Evolutionary conservation across 2,113 vertebrate species (phyloP).

Genomic region (Orientallactaga bullata): DNA sequence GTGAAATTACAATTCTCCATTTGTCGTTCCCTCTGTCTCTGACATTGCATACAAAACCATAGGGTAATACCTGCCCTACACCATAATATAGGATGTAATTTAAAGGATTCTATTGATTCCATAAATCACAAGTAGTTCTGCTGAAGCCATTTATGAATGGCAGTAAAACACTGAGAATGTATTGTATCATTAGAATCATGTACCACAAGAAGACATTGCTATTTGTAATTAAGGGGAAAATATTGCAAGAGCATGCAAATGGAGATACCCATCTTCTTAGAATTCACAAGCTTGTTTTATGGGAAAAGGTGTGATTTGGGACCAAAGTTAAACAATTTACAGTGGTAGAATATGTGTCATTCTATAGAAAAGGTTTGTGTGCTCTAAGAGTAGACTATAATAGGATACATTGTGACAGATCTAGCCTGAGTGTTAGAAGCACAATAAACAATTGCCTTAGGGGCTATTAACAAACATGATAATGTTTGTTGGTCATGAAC

Average conservation of each 20-base stretch:
- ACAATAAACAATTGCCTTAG: not conserved
- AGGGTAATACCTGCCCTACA: constrained; percentile 78
- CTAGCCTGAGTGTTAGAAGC: constrained; percentile 23
- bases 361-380: constrained; percentile 58
- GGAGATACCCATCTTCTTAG: constrained; percentile 11
- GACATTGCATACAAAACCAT: constrained; percentile 83
- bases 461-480: not conserved
- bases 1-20: constrained; percentile 78
- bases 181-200: constrained; percentile 85
- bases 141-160: constrained; percentile 88
- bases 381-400: constrained; percentile 13
- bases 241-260: constrained; percentile 30
- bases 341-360: constrained; percentile 63
- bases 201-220: constrained; percentile 81
- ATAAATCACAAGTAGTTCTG: constrained; percentile 88
- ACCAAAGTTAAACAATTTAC: constrained; percentile 50
- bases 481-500: constrained; percentile 28
- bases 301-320: constrained; percentile 18
- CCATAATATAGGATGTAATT: constrained; percentile 88
- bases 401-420: constrained; percentile 48
- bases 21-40: constrained; percentile 74
- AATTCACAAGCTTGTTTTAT: constrained; percentile 41
- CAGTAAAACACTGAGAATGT: constrained; percentile 87
- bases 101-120: constrained; percentile 86
- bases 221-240: constrained; percentile 85